Conservation (phyloP, 1,140 invertebrate species). For the Hestina assimilis region DNA sequence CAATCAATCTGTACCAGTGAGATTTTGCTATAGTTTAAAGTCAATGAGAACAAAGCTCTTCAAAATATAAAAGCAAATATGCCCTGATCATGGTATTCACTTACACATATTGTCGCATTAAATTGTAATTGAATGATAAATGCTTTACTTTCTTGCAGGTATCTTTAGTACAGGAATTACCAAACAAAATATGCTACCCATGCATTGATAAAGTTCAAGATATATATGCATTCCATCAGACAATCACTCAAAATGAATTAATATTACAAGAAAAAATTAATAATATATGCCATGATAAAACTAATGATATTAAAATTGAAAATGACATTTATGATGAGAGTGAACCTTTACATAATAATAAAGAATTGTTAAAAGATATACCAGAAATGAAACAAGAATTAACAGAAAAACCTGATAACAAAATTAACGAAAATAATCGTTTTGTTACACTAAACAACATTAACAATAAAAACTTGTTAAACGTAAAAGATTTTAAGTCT, state of each 20-base stretch:
- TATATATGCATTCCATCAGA: conserved; percentile 32
- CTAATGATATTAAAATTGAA: conserved; percentile 1
- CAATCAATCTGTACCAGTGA: too few relatives aligned
- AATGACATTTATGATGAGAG: conserved; percentile 6
- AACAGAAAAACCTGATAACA: background rate
- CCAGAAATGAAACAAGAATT: background rate
- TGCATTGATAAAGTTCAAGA: conserved; percentile 40
- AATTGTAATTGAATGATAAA: background rate
- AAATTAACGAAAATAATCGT: conserved; percentile 2
- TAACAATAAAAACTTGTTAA: background rate
- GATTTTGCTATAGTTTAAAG: too few relatives aligned
- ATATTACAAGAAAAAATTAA: conserved; percentile 29
- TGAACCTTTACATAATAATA: background rate
- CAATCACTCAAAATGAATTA: conserved; percentile 37
- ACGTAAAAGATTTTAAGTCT: background rate
- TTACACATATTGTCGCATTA: too few relatives aligned
- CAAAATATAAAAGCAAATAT: too few relatives aligned
- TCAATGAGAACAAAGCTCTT: too few relatives aligned
- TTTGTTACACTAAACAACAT: background rate
- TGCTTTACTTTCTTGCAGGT: conserved; percentile 37
- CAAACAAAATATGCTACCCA: conserved; percentile 33
- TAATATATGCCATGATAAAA: background rate
- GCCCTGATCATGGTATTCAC: too few relatives aligned
- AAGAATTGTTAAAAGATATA: background rate
- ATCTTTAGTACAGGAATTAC: conserved; percentile 20